phyloP scores from a whole-genome alignment of 1,140 invertebrate genomes.

The Drosophila navojoa region DNA sequence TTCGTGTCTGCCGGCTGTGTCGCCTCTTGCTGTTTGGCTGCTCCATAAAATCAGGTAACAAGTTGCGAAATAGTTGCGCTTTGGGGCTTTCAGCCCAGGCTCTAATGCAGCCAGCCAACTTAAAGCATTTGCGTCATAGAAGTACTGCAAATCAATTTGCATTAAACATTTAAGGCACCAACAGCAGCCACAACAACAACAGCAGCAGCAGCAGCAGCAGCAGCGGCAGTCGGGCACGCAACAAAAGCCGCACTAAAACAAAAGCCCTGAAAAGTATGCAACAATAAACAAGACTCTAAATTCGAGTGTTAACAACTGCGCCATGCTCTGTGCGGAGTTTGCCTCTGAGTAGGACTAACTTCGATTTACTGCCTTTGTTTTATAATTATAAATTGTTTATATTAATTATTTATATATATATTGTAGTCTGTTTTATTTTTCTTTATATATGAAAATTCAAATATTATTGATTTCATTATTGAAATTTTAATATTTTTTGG shows the following conservation, averaged over 20 bases:
- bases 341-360: no score
- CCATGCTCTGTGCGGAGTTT: background rate
- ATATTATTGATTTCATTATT: no score
- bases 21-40: slow-evolving; percentile 17
- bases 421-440: no score
- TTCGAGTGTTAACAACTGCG: background rate
- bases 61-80: slow-evolving; percentile 57
- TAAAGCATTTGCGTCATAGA: slow-evolving; percentile 49
- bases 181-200: background rate
- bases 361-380: no score
- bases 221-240: background rate
- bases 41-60: slow-evolving; percentile 73
- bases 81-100: slow-evolving; percentile 13
- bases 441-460: no score
- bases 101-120: slow-evolving; percentile 60
- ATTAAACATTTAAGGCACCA: slow-evolving; percentile 50
- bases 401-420: no score
- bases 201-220: background rate
- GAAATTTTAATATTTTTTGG: no score
- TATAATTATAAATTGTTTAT: no score
- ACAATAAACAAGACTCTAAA: background rate
- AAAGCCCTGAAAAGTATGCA: slow-evolving; percentile 17
- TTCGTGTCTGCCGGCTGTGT: slow-evolving; percentile 43
- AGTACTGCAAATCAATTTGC: slow-evolving; percentile 65
- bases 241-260: background rate